Evolutionary conservation across 2,888 invertebrate genomes (phyloP).

Genomic region (Neoascia interrupta): DNA sequence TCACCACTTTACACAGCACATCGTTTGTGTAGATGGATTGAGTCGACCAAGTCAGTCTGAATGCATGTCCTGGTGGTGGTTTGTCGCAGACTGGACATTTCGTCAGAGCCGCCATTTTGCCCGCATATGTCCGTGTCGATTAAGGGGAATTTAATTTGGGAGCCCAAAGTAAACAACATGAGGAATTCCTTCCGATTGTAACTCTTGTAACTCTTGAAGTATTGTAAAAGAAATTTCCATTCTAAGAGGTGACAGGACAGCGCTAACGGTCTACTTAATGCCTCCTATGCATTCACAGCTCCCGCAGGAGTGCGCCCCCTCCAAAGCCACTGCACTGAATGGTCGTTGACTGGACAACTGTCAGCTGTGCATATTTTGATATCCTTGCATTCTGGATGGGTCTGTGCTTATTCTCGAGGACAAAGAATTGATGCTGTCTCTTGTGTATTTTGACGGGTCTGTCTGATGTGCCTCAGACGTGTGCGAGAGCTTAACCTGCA

Average conservation of each 20-base stretch:
- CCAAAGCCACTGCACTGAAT: background rate
- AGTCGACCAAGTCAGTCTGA: constrained; percentile 36
- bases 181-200: background rate
- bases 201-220: no score
- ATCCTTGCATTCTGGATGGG: constrained; percentile 26
- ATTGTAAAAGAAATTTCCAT: constrained; percentile 30
- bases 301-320: background rate
- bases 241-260: constrained; percentile 24
- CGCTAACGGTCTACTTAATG: constrained; percentile 28
- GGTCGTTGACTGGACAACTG: constrained; percentile 5
- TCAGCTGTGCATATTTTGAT: constrained; percentile 15
- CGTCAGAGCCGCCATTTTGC: background rate
- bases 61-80: constrained; percentile 11
- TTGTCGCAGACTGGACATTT: constrained; percentile 26
- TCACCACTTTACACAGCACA: constrained; percentile 9
- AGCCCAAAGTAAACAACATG: constrained; percentile 24
- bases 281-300: constrained; percentile 1
- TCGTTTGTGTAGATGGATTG: constrained; percentile 32
- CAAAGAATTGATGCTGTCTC: background rate
- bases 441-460: no score
- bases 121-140: constrained; percentile 17
- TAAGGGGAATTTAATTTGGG: constrained; percentile 50
- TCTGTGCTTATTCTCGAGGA: constrained; percentile 1
- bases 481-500: no score
- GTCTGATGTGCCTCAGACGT: no score